Evolutionary conservation across 1,140 invertebrate species (phyloP), one percentile per base, ranked within the genome.

Genomic region (Heliconius melpomene): DNA sequence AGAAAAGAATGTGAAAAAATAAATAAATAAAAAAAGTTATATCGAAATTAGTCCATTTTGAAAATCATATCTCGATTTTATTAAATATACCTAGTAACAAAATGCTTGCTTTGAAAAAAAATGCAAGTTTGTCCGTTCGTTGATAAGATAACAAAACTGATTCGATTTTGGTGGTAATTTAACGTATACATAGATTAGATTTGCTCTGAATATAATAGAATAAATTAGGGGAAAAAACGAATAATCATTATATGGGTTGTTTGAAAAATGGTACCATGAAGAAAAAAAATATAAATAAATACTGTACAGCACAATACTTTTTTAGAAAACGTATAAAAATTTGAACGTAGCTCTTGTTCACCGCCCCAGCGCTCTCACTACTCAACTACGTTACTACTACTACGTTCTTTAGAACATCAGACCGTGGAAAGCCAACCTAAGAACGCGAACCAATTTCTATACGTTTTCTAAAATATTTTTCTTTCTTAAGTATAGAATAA

Each of bases 121-220:
- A 66, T 29, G 60, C 60, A 66, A 16, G 60, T 66, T 66, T 29
- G 60, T 66, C 60, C 60, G 54, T 60, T 60, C 54, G 54, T 60
- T 60, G 8, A 9, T 66, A 66, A 66, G 60, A 29, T 60, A 60
- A 23, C n/a, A 60, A 60, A 60, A 5, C n/a, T 13, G 54, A 23
- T 23, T 23, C 54, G 54, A 60, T 26, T 23, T 60, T 60, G n/a
- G 23, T 60, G 20, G 23, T 60, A n/a, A 60, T n/a, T 26, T 60
- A 26, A 60, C 7, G 9, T 60, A 60, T 57, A 66, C 1, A 26
- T 66, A 16, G 13, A 7, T 66, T 66, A 66, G 11, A 29, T 66
- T 60, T 60, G 57, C n/a, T 60, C 57, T 7, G 8, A 18, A 66
- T 66, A 66, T 52, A 60, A 60, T 60, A 60, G 7, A 66, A 29